A percentile compares a stretch with the other conserved stretches of the same genome.
Conservation (phyloP, 2,113 vertebrate genomes). For the Gallinago paraguaiae region DNA sequence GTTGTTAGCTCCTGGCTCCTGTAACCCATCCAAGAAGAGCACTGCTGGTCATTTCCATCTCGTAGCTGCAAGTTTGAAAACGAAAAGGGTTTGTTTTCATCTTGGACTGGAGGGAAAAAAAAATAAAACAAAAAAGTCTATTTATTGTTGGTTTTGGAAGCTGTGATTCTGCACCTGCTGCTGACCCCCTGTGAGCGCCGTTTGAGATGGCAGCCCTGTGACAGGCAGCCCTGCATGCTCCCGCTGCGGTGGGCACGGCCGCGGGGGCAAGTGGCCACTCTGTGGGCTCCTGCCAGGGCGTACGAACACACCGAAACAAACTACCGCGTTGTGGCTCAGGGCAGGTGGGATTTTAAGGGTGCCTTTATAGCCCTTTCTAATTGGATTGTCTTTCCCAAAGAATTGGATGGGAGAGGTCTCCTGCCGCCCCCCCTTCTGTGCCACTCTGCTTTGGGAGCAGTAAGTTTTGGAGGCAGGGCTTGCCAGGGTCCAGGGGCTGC, state of each 20-base stretch:
- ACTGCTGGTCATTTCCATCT: background rate
- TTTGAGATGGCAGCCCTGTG: background rate
- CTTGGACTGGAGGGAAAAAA: background rate
- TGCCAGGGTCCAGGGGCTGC: background rate
- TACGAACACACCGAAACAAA: background rate
- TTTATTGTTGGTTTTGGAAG: background rate
- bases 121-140: background rate
- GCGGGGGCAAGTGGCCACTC: background rate
- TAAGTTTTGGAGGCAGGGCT: background rate
- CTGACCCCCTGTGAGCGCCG: background rate
- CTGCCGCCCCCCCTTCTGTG: background rate
- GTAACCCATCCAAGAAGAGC: background rate
- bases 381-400: background rate
- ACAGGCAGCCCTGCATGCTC: background rate
- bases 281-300: accelerated
- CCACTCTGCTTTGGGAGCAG: background rate
- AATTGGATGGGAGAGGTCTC: background rate
- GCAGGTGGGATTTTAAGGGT: background rate
- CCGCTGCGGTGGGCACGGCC: background rate
- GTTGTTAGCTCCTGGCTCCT: background rate
- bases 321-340: background rate
- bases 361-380: background rate
- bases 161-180: slow-evolving; percentile 2
- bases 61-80: background rate
- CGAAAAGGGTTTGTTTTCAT: background rate